Percentiles rank a stretch among this genome's conserved stretches.
phyloP scores from a whole-genome alignment of 2,113 vertebrate genomes.

The Bungarus multicinctus region DNA sequence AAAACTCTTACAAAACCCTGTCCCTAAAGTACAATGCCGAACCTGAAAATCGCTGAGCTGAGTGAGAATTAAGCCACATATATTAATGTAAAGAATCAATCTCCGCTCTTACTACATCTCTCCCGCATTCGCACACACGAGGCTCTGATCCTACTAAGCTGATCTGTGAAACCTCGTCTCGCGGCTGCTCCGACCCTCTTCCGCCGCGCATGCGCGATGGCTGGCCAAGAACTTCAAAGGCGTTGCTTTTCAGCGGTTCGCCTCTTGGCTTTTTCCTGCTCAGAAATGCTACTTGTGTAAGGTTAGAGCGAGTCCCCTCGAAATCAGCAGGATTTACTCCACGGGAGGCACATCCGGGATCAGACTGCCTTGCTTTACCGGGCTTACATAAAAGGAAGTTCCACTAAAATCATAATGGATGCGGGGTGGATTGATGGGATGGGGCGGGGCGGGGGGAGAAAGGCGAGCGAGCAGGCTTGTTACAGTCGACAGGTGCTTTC shows the following conservation, averaged over 20 bases:
- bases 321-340: not conserved
- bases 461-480: not conserved
- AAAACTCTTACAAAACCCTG: not conserved
- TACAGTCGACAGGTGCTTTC: not conserved
- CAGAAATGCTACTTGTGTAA: slow-evolving; percentile 17
- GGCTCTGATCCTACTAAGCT: not conserved
- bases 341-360: not conserved
- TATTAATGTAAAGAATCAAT: not conserved
- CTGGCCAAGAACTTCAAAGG: slow-evolving; percentile 4
- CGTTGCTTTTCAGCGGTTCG: slow-evolving; percentile 18
- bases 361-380: not conserved
- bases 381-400: not conserved
- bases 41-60: not conserved
- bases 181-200: not conserved
- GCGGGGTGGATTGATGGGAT: not conserved
- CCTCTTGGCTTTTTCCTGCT: slow-evolving; percentile 17
- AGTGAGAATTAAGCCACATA: not conserved
- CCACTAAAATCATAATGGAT: not conserved
- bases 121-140: not conserved
- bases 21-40: not conserved
- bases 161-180: not conserved
- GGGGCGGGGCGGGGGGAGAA: not conserved
- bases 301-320: not conserved
- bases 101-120: not conserved
- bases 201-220: slow-evolving; percentile 23